phyloP scores from a whole-genome alignment of 2,888 invertebrate species.

The Drosophila barbarae region DNA sequence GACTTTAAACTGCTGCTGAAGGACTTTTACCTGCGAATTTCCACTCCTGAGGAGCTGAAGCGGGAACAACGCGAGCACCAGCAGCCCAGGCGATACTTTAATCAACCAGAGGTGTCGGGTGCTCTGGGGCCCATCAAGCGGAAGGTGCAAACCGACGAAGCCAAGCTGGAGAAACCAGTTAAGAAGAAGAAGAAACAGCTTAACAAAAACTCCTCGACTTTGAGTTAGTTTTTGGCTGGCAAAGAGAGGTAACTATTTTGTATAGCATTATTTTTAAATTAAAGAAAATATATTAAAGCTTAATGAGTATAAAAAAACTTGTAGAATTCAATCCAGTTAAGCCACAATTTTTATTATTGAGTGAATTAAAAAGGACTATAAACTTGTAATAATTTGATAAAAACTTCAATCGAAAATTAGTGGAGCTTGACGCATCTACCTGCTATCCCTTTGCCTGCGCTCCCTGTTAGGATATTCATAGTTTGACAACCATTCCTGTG shows the following conservation, averaged over 20 bases:
- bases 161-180: neutral
- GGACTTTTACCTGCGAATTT: slow-evolving; percentile 74
- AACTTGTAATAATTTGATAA: neutral
- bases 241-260: neutral
- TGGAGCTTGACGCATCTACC: neutral
- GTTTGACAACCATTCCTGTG: neutral
- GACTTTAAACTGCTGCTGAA: slow-evolving; percentile 78
- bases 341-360: neutral
- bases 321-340: neutral
- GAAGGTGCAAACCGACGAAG: neutral
- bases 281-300: neutral
- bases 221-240: slow-evolving; percentile 20
- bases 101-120: neutral
- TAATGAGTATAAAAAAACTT: neutral
- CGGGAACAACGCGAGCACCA: slow-evolving; percentile 47
- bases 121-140: slow-evolving; percentile 28
- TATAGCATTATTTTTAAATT: slow-evolving; percentile 13
- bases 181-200: slow-evolving; percentile 38
- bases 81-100: slow-evolving; percentile 56
- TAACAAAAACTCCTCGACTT: slow-evolving; percentile 34
- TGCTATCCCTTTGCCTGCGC: neutral
- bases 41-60: slow-evolving; percentile 59
- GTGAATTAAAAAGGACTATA: neutral
- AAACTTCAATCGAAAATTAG: neutral
- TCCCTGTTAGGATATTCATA: neutral